A percentile compares a stretch with the other conserved stretches of the same genome.
Evolutionary conservation across 2,888 invertebrate species (phyloP).

Genomic region (Hedya salicella): DNA sequence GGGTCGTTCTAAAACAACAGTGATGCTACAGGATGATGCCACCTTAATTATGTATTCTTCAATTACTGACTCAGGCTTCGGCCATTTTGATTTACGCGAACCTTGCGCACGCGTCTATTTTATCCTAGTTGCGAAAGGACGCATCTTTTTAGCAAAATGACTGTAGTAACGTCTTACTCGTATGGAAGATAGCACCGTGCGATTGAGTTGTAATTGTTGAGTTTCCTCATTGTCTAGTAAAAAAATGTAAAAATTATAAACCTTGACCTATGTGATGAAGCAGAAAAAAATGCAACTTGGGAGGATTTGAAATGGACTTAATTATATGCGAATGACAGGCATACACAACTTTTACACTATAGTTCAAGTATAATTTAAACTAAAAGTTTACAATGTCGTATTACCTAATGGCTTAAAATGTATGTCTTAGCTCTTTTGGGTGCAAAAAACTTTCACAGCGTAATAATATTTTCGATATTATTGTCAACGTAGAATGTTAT

Average conservation of each 20-base stretch:
- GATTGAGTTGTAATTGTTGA: background rate
- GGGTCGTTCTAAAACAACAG: background rate
- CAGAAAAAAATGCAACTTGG: too few species aligned
- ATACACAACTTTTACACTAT: too few species aligned
- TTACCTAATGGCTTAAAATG: too few species aligned
- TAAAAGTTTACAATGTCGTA: too few species aligned
- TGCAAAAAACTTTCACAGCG: too few species aligned
- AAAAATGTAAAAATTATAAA: background rate
- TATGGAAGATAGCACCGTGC: background rate
- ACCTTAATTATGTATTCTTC: constrained; percentile 33
- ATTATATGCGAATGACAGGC: too few species aligned
- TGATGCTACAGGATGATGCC: constrained; percentile 28
- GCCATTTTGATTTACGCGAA: constrained; percentile 26
- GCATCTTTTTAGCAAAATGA: background rate
- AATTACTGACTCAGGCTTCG: constrained; percentile 24
- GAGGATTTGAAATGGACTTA: too few species aligned
- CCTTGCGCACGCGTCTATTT: constrained; percentile 12
- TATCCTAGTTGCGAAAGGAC: background rate
- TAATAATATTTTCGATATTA: too few species aligned
- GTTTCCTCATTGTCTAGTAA: constrained; percentile 4
- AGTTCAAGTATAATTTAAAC: too few species aligned
- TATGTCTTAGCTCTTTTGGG: too few species aligned
- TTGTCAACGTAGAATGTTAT: too few species aligned
- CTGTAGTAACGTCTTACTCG: background rate
- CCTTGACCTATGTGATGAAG: background rate